Evolutionary conservation across 2,888 invertebrate species (phyloP), one percentile per base, ranked within the genome.

Genomic region (Tineola bisselliella): DNA sequence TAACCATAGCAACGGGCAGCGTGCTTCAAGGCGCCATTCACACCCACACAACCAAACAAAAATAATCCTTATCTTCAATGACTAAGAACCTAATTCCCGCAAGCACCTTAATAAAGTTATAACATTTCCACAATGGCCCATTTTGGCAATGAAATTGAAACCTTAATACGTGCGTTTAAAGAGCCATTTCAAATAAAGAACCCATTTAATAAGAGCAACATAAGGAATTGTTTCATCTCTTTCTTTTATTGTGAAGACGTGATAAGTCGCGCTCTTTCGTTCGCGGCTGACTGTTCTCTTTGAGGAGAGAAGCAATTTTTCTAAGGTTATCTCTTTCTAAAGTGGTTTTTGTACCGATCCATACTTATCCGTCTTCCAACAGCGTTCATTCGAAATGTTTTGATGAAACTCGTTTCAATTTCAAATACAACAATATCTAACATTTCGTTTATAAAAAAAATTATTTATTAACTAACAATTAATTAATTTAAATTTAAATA

Each of bases 1-100:
- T 90, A 84, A 81, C 88, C 87, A 90, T 90, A 84, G 88, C 79
- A 83, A 90, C 89, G 78, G 74, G 67, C 76, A 70, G 69, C 69
- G 69, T 72, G 70, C 73, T 68, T 69, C 66, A 69, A 18, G 71
- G 44, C 61, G 64, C 70, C 75, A 73, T 71, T 73, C 72, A 67
- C 73, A 70, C 69, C 68, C 63, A 66, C 66, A 68, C 62, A 66
- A 65, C 64, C 77, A 70, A 69, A 70, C 79, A 74, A 84, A 77
- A 76, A 74, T 76, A 79, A 70, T 76, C 82, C 79, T 75, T 84
- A 81, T 76, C 70, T 70, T 65, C 69, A 71, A 70, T 64, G 1
- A 0, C 59, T 71, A 79, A 75, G 76, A 70, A 70, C 69, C 74
- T 73, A 77, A 81, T 79, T 60, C n/a, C 12, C 74, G 72, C 68